phyloP scores from a whole-genome alignment of 1,140 invertebrate genomes.

The Hyphantria cunea region DNA sequence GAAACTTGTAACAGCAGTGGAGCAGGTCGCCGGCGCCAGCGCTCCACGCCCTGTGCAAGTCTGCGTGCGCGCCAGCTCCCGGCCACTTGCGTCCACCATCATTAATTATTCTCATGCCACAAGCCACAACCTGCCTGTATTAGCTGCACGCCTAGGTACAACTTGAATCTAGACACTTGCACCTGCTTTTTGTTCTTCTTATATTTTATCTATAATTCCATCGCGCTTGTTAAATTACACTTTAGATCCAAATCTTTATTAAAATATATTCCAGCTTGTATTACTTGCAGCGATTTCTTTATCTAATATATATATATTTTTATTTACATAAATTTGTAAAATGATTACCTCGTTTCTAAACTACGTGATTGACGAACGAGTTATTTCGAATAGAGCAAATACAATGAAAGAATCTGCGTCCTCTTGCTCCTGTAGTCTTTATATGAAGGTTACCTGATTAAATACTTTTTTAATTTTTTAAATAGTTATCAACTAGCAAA shows the following conservation, averaged over 20 bases:
- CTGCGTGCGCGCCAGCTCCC: slow-evolving; percentile 40
- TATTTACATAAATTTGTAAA: slow-evolving; percentile 1
- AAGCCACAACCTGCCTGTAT: slow-evolving; percentile 38
- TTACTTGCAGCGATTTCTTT: slow-evolving; percentile 8
- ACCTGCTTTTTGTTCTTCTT: slow-evolving; percentile 51
- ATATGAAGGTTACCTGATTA: slow-evolving; percentile 24
- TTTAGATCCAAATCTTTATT: slow-evolving; percentile 27
- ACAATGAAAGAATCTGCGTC: slow-evolving; percentile 24
- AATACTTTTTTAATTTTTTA: slow-evolving; percentile 10
- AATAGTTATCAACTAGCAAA: too few species aligned
- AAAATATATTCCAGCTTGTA: slow-evolving; percentile 12
- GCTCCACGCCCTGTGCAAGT: slow-evolving; percentile 49
- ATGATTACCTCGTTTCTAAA: slow-evolving; percentile 19
- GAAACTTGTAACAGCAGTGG: slow-evolving; percentile 45
- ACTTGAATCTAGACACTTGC: slow-evolving; percentile 45
- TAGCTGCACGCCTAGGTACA: slow-evolving; percentile 54
- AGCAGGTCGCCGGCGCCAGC: slow-evolving; percentile 58
- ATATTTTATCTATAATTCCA: slow-evolving; percentile 28
- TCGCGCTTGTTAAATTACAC: slow-evolving; percentile 23
- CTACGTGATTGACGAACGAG: slow-evolving; percentile 22
- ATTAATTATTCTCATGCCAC: slow-evolving; percentile 59
- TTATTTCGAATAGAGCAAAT: slow-evolving; percentile 20
- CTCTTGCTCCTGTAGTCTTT: slow-evolving; percentile 22
- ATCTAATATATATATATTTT: slow-evolving; percentile 6
- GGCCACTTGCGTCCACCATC: slow-evolving; percentile 43